Percentiles rank a stretch among this genome's conserved stretches.
Evolutionary conservation across 2,888 invertebrate species (phyloP).

Genomic region (Drosophila vallismaia): DNA sequence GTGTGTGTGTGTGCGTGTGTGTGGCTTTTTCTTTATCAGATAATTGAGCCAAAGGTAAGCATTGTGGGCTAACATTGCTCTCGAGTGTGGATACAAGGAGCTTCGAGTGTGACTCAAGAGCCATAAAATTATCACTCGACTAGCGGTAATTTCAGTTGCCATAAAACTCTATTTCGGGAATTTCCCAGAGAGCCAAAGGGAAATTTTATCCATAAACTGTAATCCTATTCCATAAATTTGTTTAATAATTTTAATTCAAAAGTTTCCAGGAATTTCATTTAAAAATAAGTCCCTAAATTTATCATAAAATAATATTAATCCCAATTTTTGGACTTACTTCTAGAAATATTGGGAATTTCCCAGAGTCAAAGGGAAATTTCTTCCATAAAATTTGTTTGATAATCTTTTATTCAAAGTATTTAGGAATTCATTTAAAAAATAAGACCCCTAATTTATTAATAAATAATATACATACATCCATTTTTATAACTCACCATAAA

Average conservation of each 20-base stretch:
- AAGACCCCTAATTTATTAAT: not conserved
- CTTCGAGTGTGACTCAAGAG: constrained; percentile 57
- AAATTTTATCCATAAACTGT: no score
- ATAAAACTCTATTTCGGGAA: constrained; percentile 34
- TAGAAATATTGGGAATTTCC: not conserved
- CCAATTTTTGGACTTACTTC: no score
- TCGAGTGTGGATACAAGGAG: constrained; percentile 6
- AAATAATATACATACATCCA: not conserved
- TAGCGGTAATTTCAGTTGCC: constrained; percentile 60
- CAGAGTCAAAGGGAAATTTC: not conserved
- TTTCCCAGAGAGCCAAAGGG: no score
- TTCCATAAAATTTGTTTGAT: no score
- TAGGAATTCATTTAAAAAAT: not conserved
- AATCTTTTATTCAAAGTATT: no score
- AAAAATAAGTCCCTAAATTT: not conserved
- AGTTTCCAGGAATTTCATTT: not conserved
- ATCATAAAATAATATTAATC: constrained; percentile 33
- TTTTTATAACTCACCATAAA: constrained; percentile 14
- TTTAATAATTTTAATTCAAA: no score
- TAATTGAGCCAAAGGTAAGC: constrained; percentile 53
- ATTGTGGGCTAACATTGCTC: constrained; percentile 32
- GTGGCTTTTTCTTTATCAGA: constrained; percentile 57
- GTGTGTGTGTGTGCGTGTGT: not conserved
- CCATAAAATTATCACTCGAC: constrained; percentile 57
- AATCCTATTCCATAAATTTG: no score